Conservation (phyloP, 2,113 vertebrate species). For the Xiphophorus couchianus region DNA sequence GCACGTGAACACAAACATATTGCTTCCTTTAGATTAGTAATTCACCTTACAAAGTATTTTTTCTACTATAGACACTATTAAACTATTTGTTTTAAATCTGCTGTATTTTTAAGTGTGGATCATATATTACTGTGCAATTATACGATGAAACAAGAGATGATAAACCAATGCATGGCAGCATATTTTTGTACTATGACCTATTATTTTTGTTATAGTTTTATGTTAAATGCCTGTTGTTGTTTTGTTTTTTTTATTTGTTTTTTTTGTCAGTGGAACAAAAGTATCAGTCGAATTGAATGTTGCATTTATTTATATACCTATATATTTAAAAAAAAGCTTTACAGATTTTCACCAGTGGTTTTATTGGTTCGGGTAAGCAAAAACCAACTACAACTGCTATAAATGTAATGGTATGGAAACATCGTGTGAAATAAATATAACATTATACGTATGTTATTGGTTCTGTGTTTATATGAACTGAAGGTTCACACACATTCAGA, state of each 20-base stretch:
- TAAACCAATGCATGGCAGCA: slow-evolving; percentile 35
- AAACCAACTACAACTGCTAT: slow-evolving; percentile 9
- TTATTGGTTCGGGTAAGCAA: slow-evolving; percentile 19
- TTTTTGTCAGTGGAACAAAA: slow-evolving; percentile 20
- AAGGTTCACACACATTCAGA: not conserved
- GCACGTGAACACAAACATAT: slow-evolving; percentile 2
- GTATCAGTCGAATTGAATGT: not conserved
- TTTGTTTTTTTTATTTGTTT: slow-evolving; percentile 33
- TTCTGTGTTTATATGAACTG: not conserved
- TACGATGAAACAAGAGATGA: slow-evolving; percentile 37
- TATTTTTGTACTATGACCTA: slow-evolving; percentile 59
- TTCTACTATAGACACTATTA: not conserved
- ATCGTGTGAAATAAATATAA: slow-evolving; percentile 27
- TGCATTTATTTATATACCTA: slow-evolving; percentile 10
- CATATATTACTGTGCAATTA: slow-evolving; percentile 21
- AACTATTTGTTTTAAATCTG: not conserved
- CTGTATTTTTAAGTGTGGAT: not conserved
- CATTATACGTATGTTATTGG: not conserved
- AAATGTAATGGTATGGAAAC: slow-evolving; percentile 15
- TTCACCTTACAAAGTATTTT: not conserved
- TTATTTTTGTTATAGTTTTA: slow-evolving; percentile 30
- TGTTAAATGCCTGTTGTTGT: slow-evolving; percentile 35
- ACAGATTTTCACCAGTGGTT: slow-evolving; percentile 7
- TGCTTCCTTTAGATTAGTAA: not conserved
- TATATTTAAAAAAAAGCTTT: not conserved